Base-by-base conservation (phyloP, 2,113 vertebrate genomes). In the Nestor notabilis region DNA sequence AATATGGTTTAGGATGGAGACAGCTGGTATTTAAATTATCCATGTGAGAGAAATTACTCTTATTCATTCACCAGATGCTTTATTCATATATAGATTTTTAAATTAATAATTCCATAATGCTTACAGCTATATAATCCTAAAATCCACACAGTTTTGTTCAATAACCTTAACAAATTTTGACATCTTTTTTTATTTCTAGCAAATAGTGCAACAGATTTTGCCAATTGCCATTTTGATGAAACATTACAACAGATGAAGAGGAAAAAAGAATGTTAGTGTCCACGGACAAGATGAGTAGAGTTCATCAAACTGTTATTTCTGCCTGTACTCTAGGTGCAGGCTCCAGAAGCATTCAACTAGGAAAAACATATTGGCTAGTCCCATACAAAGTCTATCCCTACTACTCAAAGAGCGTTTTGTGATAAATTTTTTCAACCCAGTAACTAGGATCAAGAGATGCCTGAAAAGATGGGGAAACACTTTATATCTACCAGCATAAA, bases 1-100 rank as follows among this genome's bases (percentile, higher is more conserved):
- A 97, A 98, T 97, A 97, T 79, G 94, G 82, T 91, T 97, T 91
- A 83, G 75, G 64, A 94, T 65, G 76, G 86, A 95, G 95, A 94
- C 95, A 97, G 90, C 93, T 95, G 93, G 96, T 95, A 94, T 97
- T 97, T 97, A 98, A 98, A 97, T 97, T 97, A 96, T 94, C 93
- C 94, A 83, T 88, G 85, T 92, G 95, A 97, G 93, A 97, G 83
- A 97, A 97, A 97, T 97, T 92, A 95, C 70, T 96, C 87, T 92
- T 96, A 94, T 92, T 97, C 96, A 97, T 94, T 95, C 85, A 93
- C 92, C 95, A 97, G 95, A 96, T 97, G 96, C 93, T 97, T 97
- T 96, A 96, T 92, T 97, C 93, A 78, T 92, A 81, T 95, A 97
- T 97, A 96, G 91, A 96, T 96, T 95, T 97, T 97, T 70, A 96